These are phyloP conservation scores for Gymnocypris eckloni DNA, from an alignment of 2,797 vertebrate species.

Conservation along the genomic window DNA sequence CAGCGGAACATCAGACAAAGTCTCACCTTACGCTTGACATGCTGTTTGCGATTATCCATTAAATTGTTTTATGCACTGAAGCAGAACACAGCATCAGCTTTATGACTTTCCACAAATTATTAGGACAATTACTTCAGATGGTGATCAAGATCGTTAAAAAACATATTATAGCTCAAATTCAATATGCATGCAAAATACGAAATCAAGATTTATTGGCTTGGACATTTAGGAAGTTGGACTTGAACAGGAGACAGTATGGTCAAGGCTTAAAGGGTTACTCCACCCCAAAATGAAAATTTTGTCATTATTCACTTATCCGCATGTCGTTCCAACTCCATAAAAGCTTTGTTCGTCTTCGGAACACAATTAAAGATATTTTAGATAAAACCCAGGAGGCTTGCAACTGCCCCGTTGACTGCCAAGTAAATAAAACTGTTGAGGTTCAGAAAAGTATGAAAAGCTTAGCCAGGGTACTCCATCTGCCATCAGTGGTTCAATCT, in stretches of 20 bases:
- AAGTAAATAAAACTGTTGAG: too few relatives aligned
- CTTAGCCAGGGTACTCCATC: too few relatives aligned
- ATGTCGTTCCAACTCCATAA: too few relatives aligned
- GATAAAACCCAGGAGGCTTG: too few relatives aligned
- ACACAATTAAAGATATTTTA: too few relatives aligned
- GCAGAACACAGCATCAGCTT: neutral
- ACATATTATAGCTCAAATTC: neutral
- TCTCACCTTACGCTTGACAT: slow-evolving; percentile 8
- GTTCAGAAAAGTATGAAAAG: too few relatives aligned
- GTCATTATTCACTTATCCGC: too few relatives aligned
- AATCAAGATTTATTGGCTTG: neutral
- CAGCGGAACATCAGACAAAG: neutral
- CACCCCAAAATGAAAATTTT: too few relatives aligned
- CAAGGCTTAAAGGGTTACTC: neutral
- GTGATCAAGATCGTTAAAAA: slow-evolving; percentile 1
- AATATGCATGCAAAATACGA: neutral
- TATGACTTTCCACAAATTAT: neutral
- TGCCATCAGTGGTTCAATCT: too few relatives aligned
- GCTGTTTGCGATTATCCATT: slow-evolving; percentile 18
- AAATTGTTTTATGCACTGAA: neutral
- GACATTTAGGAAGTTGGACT: slow-evolving; percentile 1
- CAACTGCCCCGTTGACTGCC: too few relatives aligned
- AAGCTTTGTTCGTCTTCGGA: too few relatives aligned
- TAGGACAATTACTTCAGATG: neutral
- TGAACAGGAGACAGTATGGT: neutral